These are phyloP conservation scores for Drosophila yooni DNA, from an alignment of 2,888 invertebrate species.

Conservation along the genomic window DNA sequence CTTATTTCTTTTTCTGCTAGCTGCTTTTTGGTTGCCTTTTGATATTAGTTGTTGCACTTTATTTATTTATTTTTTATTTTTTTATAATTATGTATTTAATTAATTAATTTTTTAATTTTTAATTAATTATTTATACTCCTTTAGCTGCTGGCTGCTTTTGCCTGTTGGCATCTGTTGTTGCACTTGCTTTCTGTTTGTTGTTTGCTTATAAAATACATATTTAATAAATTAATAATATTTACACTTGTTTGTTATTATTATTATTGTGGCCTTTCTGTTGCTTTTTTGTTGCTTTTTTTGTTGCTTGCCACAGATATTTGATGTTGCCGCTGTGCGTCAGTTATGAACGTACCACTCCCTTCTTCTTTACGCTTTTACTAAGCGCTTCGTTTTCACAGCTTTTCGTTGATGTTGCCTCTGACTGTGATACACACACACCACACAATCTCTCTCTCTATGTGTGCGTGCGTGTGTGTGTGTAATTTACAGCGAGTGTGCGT, in stretches of 20 bases:
- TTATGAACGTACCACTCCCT: constrained; percentile 86
- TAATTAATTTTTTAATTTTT: no score
- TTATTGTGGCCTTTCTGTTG: constrained; percentile 33
- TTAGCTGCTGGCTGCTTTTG: neutral
- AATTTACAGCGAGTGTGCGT: constrained; percentile 78
- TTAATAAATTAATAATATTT: constrained; percentile 28
- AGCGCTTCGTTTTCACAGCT: constrained; percentile 72
- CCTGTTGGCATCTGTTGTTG: constrained; percentile 30
- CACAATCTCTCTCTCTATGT: neutral
- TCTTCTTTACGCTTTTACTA: constrained; percentile 79
- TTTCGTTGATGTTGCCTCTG: constrained; percentile 49
- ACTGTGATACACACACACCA: constrained; percentile 44
- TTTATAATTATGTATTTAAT: neutral
- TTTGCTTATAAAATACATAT: constrained; percentile 24
- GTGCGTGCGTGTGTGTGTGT: constrained; percentile 49
- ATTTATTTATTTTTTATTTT: neutral
- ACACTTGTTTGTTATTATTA: constrained; percentile 34
- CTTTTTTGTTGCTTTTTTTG: constrained; percentile 29
- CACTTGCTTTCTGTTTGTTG: constrained; percentile 20
- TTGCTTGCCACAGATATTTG: constrained; percentile 64
- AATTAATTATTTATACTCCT: neutral
- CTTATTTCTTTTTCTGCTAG: neutral
- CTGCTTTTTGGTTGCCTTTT: neutral
- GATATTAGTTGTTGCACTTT: neutral
- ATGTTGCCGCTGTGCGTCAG: constrained; percentile 85